A percentile compares a stretch with the other conserved stretches of the same genome.
Conservation (phyloP, 2,888 invertebrate species). For the Ecliptopera silaceata region DNA sequence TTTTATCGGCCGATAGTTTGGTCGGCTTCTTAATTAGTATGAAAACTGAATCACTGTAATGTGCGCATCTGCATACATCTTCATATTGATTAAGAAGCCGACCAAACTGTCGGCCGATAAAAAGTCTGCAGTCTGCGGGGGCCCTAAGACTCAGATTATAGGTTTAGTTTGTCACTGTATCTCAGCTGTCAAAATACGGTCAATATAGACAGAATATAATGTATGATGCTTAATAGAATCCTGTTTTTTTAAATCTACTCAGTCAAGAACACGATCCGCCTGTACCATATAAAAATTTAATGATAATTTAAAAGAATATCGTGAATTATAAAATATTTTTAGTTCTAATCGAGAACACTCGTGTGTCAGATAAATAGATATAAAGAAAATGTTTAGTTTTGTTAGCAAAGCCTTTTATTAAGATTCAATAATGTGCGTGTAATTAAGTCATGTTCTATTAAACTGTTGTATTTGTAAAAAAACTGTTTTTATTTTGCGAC, state of each 20-base stretch:
- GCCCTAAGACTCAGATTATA: too few species aligned
- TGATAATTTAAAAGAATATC: slow-evolving; percentile 17
- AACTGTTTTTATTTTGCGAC: slow-evolving; percentile 15
- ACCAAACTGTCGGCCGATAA: too few species aligned
- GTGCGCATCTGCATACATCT: too few species aligned
- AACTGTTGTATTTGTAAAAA: slow-evolving; percentile 38
- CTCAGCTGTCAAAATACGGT: too few species aligned
- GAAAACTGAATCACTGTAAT: too few species aligned
- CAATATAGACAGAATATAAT: too few species aligned
- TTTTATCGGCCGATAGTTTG: too few species aligned
- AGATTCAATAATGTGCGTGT: slow-evolving; percentile 23
- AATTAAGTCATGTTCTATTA: slow-evolving; percentile 35
- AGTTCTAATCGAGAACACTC: slow-evolving; percentile 18
- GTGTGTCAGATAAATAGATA: slow-evolving; percentile 14
- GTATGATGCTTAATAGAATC: background rate
- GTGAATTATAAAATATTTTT: slow-evolving; percentile 19
- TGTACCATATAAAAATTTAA: slow-evolving; percentile 11
- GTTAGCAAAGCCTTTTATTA: slow-evolving; percentile 25
- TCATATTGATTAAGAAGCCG: too few species aligned
- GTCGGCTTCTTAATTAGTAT: too few species aligned
- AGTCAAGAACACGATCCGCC: too few species aligned
- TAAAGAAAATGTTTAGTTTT: slow-evolving; percentile 29
- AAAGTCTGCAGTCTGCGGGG: too few species aligned
- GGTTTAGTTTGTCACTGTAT: too few species aligned
- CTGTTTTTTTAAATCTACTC: background rate